Percentiles rank a stretch among this genome's conserved stretches.
Evolutionary conservation across 92 coral and sea anemone genomes (phyloP).

Genomic region (Blastomussa wellsi): DNA sequence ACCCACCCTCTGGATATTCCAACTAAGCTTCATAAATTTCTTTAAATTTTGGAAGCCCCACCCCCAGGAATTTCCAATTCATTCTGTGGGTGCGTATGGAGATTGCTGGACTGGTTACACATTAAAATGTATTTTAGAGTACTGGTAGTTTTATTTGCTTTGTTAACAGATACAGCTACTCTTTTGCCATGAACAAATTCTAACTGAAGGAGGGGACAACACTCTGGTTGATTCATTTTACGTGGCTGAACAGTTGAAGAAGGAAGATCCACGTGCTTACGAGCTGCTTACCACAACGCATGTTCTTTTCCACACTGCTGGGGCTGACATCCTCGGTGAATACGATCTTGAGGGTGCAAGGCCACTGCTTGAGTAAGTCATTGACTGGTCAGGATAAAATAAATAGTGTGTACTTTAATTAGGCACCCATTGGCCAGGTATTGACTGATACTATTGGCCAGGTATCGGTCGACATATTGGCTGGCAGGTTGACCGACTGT

Average conservation of each 20-base stretch:
- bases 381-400: too few species aligned
- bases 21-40: too few species aligned
- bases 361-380: slow-evolving; percentile 79
- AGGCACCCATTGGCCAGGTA: too few species aligned
- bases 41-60: too few species aligned
- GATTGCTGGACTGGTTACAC: too few species aligned
- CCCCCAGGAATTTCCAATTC: too few species aligned
- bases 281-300: slow-evolving; percentile 69
- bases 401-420: too few species aligned
- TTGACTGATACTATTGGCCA: too few species aligned
- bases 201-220: slow-evolving; percentile 73
- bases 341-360: slow-evolving; percentile 69
- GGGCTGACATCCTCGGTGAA: slow-evolving; percentile 72
- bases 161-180: slow-evolving; percentile 65
- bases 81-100: too few species aligned
- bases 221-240: slow-evolving; percentile 75
- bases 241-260: slow-evolving; percentile 59
- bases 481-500: too few species aligned
- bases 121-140: not conserved
- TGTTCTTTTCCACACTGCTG: slow-evolving; percentile 64
- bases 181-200: slow-evolving; percentile 70
- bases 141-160: not conserved
- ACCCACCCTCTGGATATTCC: too few species aligned
- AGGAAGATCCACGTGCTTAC: slow-evolving; percentile 60
- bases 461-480: too few species aligned